phyloP scores from a whole-genome alignment of 2,113 vertebrate genomes.

The Eclectus roratus region DNA sequence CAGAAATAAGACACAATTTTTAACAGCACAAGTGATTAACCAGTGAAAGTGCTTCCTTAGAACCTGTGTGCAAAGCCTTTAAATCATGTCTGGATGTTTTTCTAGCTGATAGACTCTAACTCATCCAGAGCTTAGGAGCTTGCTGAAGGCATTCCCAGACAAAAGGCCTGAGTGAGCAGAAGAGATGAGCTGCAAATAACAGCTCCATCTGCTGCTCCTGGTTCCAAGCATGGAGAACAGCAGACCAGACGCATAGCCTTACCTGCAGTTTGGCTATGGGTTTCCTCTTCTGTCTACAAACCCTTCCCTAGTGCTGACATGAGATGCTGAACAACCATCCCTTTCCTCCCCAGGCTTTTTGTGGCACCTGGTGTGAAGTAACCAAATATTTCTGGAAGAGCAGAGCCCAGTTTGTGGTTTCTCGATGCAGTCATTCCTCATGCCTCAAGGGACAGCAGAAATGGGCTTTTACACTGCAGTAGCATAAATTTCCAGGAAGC shows the following conservation, averaged over 20 bases:
- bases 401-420: not conserved
- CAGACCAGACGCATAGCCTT: not conserved
- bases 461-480: not conserved
- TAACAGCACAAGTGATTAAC: not conserved
- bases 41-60: not conserved
- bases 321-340: not conserved
- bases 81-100: not conserved
- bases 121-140: not conserved
- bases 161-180: not conserved
- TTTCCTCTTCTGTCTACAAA: not conserved
- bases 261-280: not conserved
- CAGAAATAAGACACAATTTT: not conserved
- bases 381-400: not conserved
- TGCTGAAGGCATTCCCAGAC: not conserved
- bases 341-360: not conserved
- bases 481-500: not conserved
- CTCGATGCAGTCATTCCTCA: accelerated
- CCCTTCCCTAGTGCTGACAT: not conserved
- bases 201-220: not conserved
- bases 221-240: not conserved
- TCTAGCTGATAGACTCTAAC: not conserved
- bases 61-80: accelerated
- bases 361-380: not conserved
- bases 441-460: not conserved
- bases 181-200: not conserved